A percentile compares a stretch with the other conserved stretches of the same genome.
Evolutionary conservation across 2,113 vertebrate species (phyloP).

Genomic region (Cyanoliseus patagonus): DNA sequence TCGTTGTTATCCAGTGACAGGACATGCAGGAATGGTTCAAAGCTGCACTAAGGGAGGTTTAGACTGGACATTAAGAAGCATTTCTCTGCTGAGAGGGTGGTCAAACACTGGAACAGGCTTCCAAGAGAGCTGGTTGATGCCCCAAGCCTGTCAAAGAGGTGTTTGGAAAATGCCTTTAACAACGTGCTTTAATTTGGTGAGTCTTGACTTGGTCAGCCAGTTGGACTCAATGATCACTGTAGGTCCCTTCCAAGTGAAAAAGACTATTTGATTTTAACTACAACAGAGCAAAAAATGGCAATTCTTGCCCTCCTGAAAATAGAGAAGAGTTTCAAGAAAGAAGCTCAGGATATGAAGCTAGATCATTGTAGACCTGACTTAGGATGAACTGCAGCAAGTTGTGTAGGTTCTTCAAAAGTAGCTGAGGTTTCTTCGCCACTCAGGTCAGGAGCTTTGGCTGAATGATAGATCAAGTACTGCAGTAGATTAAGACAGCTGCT

Average conservation of each 20-base stretch:
- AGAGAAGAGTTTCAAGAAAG: neutral
- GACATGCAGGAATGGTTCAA: neutral
- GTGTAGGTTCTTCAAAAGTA: neutral
- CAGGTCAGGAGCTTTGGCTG: neutral
- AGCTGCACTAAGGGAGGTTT: neutral
- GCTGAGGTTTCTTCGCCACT: neutral
- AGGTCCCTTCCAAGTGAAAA: neutral
- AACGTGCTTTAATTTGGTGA: rapidly evolving
- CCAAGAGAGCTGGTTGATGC: neutral
- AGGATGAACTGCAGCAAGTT: neutral
- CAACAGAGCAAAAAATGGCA: neutral
- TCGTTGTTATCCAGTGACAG: too few species aligned
- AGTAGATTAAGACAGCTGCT: neutral
- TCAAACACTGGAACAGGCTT: neutral
- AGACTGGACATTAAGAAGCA: neutral
- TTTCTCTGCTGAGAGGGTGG: neutral
- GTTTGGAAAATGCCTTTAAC: neutral
- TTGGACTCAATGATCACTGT: neutral
- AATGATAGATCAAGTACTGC: neutral
- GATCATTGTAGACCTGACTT: neutral
- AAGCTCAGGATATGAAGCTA: neutral
- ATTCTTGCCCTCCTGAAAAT: neutral
- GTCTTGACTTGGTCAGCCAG: too few species aligned
- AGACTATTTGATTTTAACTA: neutral
- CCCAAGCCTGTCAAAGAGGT: neutral